Base-by-base conservation (phyloP, 2,797 vertebrate genomes). In the Hoplostethus mediterraneus region DNA sequence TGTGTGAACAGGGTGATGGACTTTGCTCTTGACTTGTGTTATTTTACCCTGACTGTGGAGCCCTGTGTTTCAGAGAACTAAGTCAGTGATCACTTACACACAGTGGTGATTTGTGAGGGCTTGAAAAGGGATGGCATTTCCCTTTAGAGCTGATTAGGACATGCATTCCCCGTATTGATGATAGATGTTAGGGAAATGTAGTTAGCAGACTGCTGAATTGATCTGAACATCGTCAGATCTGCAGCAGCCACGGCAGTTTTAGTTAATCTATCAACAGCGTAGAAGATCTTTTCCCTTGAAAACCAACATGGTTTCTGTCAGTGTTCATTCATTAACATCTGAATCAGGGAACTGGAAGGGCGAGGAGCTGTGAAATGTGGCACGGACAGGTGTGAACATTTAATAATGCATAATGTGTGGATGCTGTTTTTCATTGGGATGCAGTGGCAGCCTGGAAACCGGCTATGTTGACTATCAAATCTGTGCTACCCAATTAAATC, bases 281-380 rank as follows among this genome's bases (percentile, higher is more conserved):
- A 44, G 53, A 14, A 52, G 40, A 53, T 44, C 5, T 72, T 48
- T 61, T 17, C 71, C 25, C 21, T 75, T 68, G 30, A 62, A 55
- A 63, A 67, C 38, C 71, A 56, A 59, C 49, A 30, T 3, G n/a
- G 13, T 63, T 55, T 60, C 21, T 17, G 63, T 55, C 52, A 38
- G 47, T 5, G 13, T 62, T 84, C 72, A 79, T 67, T 85, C 75
- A 81, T 86, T 86, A 82, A 82, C 79, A 75, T 78, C 79, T 78
- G 69, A 72, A 78, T 74, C 79, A 71, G 54, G 67, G 55, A 62
- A 78, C 49, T 77, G 54, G 49, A 82, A 76, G 71, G 28, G 36
- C 56, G 80, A 84, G 64, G 52, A 83, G 61, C 82, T 73, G 73
- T 81, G 73, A 86, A 86, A 82, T 69, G 69, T 76, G 64, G 56